Evolutionary conservation across 2,797 vertebrate species (phyloP).

Genomic region (Pseudochirops corinnae): DNA sequence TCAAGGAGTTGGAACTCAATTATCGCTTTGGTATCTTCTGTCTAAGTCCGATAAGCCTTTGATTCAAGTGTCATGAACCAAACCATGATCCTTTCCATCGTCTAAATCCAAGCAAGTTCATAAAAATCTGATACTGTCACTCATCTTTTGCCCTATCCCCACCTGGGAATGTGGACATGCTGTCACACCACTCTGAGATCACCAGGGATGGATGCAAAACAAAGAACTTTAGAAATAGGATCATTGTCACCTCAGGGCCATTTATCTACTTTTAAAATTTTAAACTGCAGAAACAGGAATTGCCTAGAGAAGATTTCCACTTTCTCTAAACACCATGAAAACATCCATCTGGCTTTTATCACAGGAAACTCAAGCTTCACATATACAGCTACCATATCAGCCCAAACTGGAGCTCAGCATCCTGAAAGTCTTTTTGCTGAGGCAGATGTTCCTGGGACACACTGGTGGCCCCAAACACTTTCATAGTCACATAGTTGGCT

Average conservation of each 20-base stretch:
- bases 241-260: neutral
- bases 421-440: constrained; percentile 44
- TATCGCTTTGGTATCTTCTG: neutral
- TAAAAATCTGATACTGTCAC: neutral
- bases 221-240: neutral
- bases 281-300: constrained; percentile 3
- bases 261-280: neutral
- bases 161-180: accelerated
- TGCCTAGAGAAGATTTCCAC: neutral
- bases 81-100: neutral
- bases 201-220: neutral
- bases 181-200: neutral
- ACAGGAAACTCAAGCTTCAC: neutral
- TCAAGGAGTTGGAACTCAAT: neutral
- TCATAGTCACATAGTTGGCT: constrained; percentile 37
- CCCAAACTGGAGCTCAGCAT: constrained; percentile 33
- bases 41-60: neutral
- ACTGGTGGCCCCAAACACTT: constrained; percentile 45
- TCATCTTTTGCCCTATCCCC: neutral
- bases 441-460: neutral
- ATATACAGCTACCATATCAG: neutral
- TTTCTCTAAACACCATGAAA: neutral
- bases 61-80: neutral
- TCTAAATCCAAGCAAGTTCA: neutral
- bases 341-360: neutral